Base-by-base conservation (phyloP, 2,888 invertebrate genomes). In the Tuta absoluta region DNA sequence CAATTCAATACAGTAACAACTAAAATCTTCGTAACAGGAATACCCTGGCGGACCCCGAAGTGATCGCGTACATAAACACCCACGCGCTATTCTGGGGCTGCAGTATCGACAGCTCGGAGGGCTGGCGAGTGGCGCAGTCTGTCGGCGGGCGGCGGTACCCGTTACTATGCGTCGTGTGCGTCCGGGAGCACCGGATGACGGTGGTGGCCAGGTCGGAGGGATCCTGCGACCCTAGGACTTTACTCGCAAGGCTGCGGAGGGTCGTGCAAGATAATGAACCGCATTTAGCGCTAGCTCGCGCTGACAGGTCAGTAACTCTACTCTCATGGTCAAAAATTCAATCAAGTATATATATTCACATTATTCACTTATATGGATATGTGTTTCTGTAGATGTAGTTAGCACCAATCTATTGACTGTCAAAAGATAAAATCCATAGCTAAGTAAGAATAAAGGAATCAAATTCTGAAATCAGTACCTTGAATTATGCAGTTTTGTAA, bases 21-120 rank as follows among this genome's bases (percentile, higher is more conserved):
- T 4, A n/a, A 41, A 41, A 7, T 51, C 1, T 23, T 4, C 12
- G 5, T 2, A 24, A n/a, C 21, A 96, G 96, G 73, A 93, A 93
- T 67, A 95, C 96, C 7, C 86, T 97, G 69, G 89, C 95, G 53
- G 93, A 96, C 82, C 89, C 92, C 62, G 94, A 95, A 51, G 94
- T 98, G 45, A 93, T 96, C 67, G 93, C 95, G 67, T 98, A 95
- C 83, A 93, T 99, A 69, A 97, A 97, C 86, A 94, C 94, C 60
- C 95, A 95, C 76, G 95, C 96, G 74, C 87, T 99, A 33, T 96
- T 99, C 81, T 99, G 99, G 99, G 98, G 96, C 3, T 99, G 99
- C 85, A 96, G 96, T 63, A 95, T 97, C 23, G 95, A 96, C 70
- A 95, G 95, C 0, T 95, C 97, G 0, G 99, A 99, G 86, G 99